Base-by-base conservation (phyloP, 2,797 vertebrate genomes). In the Cuniculus paca region DNA sequence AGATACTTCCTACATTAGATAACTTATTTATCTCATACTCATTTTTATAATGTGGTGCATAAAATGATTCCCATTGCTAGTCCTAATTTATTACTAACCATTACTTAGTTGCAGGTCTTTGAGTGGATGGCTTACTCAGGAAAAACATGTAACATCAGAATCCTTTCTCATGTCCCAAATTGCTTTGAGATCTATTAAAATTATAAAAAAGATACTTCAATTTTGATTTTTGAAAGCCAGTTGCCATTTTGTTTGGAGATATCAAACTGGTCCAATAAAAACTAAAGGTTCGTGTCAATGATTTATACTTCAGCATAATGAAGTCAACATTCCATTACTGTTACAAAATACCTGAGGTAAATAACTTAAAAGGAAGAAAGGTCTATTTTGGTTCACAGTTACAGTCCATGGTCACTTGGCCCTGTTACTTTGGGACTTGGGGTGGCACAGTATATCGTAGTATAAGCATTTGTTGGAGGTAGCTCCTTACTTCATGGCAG, bases 231-330 rank as follows among this genome's bases (percentile, higher is more conserved):
- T 13, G 31, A 83, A 88, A 81, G 20, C 6, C 19, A 58, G 20
- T n/a, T 70, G 20, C 50, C 63, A 70, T 91, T 96, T 95, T 92
- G 61, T 81, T 74, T 58, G 61, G 78, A 72, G 83, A 50, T 81
- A 70, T 24, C 26, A 91, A 34, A 58, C 3, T 2, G 20, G 87
- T 65, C 48, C 16, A n/a, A 36, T 63, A 78, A 80, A 89, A 86
- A 63, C 7, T 42, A 83, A 45, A 82, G 45, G 13, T 28, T 90
- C 52, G 16, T 52, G 19, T 86, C 80, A 28, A 83, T 16, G 14
- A 58, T 24, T 42, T 1, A 54, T 5, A 4, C 24, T 39, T 63
- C 39, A 50, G 17, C 24, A 52, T 52, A 52, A 78, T 20, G 45
- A 42, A n/a, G 48, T 78, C 11, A 52, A 36, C 12, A 14, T 80